These are phyloP conservation scores for Pyxicephalus adspersus DNA, from an alignment of 2,113 vertebrate species.

Conservation along the genomic window DNA sequence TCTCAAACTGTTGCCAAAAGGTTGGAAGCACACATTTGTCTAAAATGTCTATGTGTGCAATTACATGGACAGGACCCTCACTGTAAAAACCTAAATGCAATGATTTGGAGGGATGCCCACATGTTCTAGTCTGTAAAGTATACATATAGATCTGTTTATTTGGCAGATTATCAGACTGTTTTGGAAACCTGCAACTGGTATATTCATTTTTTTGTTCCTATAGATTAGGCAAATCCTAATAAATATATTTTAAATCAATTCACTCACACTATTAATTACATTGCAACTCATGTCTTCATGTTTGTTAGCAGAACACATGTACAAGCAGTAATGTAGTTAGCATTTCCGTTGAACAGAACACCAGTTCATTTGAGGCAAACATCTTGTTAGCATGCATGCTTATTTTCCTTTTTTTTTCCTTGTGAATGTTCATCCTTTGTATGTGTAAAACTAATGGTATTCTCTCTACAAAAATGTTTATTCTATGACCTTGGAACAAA, in stretches of 20 bases:
- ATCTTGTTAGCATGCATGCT: constrained; percentile 40
- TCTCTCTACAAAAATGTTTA: constrained; percentile 47
- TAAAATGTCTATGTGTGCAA: too few species aligned
- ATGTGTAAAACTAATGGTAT: constrained; percentile 25
- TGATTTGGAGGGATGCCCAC: too few species aligned
- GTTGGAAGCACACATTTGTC: too few species aligned
- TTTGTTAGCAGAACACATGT: constrained; percentile 30
- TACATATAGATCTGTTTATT: too few species aligned
- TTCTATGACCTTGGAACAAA: constrained; percentile 33
- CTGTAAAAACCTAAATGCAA: too few species aligned
- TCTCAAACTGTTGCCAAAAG: too few species aligned
- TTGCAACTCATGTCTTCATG: neutral
- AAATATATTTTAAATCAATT: neutral
- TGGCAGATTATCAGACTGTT: too few species aligned
- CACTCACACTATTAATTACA: neutral
- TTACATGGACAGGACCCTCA: too few species aligned
- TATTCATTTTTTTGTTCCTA: too few species aligned
- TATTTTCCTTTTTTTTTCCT: too few species aligned
- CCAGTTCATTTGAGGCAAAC: constrained; percentile 51
- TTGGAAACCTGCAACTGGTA: too few species aligned
- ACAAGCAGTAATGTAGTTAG: constrained; percentile 21
- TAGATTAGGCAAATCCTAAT: neutral
- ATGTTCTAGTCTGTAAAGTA: too few species aligned
- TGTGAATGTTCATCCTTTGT: neutral
- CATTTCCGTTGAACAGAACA: constrained; percentile 15